Conservation (phyloP, 2,797 vertebrate species). For the Geotrypetes seraphini region DNA sequence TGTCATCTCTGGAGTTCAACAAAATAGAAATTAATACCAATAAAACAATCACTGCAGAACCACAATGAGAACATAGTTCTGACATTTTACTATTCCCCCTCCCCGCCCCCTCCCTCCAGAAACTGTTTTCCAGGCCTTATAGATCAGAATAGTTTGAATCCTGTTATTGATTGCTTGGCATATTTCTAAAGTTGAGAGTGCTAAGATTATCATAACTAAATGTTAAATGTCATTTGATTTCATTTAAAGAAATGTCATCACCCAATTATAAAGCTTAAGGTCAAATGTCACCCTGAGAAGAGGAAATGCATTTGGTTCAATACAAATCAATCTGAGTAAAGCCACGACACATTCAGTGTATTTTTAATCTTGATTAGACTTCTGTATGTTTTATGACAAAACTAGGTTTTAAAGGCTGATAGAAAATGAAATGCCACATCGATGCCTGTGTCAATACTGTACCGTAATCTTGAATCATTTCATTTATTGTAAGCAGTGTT, state of each 20-base stretch:
- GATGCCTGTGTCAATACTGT: no score
- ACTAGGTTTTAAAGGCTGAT: background rate
- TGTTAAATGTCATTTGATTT: conserved; percentile 14
- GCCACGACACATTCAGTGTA: background rate
- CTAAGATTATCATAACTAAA: conserved; percentile 21
- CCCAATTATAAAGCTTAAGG: conserved; percentile 2
- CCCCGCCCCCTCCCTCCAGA: no score
- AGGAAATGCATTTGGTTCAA: conserved; percentile 9
- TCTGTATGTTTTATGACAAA: background rate
- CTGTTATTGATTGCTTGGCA: conserved; percentile 3
- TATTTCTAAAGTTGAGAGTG: conserved; percentile 11
- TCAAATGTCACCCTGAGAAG: conserved; percentile 5
- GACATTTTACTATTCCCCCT: no score
- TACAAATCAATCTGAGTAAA: background rate
- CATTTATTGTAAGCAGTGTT: no score
- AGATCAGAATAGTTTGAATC: conserved; percentile 11
- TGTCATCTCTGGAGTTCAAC: no score
- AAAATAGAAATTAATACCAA: no score
- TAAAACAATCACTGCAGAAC: no score
- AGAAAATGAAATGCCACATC: background rate
- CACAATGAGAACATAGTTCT: conserved; percentile 11
- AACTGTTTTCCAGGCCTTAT: no score
- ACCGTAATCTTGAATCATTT: no score
- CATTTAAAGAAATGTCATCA: conserved; percentile 18
- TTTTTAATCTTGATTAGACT: conserved; percentile 2